Evolutionary conservation across 2,797 vertebrate genomes (phyloP).

Genomic region (Acrocephalus scirpaceus): DNA sequence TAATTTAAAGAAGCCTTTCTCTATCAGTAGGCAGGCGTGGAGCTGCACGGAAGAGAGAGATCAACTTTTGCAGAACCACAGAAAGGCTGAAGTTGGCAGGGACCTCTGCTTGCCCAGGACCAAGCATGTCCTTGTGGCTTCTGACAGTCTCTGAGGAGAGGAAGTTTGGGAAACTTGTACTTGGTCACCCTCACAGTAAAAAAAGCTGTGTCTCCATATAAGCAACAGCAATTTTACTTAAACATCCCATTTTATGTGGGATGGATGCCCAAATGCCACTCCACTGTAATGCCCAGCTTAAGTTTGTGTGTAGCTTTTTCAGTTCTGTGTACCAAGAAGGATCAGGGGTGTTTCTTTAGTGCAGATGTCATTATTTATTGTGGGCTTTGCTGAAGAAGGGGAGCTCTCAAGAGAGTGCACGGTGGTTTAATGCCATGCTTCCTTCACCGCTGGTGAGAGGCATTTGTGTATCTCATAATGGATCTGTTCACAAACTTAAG

Average conservation of each 20-base stretch:
- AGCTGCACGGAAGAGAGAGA: not conserved
- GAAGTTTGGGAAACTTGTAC: not conserved
- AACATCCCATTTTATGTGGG: not conserved
- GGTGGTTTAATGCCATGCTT: not conserved
- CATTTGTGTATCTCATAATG: not conserved
- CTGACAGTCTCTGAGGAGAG: not conserved
- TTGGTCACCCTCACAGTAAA: not conserved
- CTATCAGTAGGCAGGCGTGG: not conserved
- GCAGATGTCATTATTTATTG: not conserved
- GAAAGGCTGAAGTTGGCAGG: not conserved
- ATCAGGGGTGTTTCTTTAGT: not conserved
- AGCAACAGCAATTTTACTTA: not conserved
- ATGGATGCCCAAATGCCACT: not conserved
- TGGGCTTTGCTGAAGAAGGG: not conserved
- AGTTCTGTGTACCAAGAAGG: not conserved
- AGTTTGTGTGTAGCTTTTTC: not conserved
- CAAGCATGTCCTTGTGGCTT: not conserved
- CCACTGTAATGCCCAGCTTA: not conserved
- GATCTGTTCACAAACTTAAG: not conserved
- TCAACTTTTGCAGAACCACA: not conserved
- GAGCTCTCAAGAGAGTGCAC: not conserved
- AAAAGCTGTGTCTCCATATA: not conserved
- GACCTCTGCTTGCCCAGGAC: not conserved
- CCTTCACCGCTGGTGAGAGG: not conserved
- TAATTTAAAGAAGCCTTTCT: not conserved